phyloP scores from a whole-genome alignment of 2,888 invertebrate genomes.

The Neocrepidodera transversa region DNA sequence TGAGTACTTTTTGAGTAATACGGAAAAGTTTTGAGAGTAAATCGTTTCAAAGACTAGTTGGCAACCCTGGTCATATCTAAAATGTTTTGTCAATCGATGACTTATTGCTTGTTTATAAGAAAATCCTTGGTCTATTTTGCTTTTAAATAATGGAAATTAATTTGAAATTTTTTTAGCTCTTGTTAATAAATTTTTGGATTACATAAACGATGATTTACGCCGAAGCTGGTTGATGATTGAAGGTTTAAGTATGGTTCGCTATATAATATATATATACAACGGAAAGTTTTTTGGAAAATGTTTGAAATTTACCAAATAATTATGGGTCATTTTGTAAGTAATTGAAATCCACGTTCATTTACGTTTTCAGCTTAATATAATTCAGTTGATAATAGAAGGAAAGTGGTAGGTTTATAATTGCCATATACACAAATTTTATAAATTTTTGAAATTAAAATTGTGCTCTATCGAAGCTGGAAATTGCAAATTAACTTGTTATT shows the following conservation, averaged over 20 bases:
- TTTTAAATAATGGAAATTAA: too few relatives aligned
- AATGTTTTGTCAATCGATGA: too few relatives aligned
- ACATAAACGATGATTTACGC: conserved; percentile 28
- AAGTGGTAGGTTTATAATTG: too few relatives aligned
- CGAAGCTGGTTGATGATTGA: conserved; percentile 28
- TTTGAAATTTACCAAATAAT: conserved; percentile 15
- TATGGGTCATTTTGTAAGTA: conserved; percentile 10
- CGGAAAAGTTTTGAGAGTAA: too few relatives aligned
- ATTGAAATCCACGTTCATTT: conserved; percentile 15
- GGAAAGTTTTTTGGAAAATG: conserved; percentile 17
- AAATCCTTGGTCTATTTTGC: too few relatives aligned
- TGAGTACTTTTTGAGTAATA: too few relatives aligned
- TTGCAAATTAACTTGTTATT: conserved; percentile 15
- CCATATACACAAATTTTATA: background rate
- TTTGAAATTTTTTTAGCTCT: too few relatives aligned
- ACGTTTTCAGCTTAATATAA: conserved; percentile 10
- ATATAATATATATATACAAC: conserved; percentile 43
- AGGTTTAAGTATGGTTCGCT: conserved; percentile 46
- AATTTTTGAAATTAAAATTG: background rate
- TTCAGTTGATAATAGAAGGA: background rate
- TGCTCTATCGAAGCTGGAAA: conserved; percentile 1
- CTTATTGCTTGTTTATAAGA: too few relatives aligned
- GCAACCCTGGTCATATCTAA: too few relatives aligned
- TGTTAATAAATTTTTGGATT: background rate
- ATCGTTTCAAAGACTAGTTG: too few relatives aligned